Base-by-base conservation (phyloP, 2,113 vertebrate species). In the Apteryx mantelli region DNA sequence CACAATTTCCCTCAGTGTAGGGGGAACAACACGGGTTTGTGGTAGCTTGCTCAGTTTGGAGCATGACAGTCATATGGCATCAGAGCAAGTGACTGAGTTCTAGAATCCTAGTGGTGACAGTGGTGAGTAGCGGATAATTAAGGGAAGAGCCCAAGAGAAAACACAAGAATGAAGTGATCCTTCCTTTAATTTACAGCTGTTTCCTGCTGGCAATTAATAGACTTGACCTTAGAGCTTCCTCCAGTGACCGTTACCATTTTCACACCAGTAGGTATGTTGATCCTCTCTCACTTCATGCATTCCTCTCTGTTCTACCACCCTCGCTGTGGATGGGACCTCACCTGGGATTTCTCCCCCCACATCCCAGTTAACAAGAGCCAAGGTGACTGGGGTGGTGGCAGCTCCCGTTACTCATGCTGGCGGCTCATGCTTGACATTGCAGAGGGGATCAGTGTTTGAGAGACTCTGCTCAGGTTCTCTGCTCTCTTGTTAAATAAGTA, bases 1-100 rank as follows among this genome's bases (percentile, higher is more conserved):
- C 24, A 4, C 16, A 0, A 0, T 21, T 71, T 38, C 42, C 22
- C 55, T 21, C 5, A 0, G 30, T 5, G 8, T 4, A 20, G 4
- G 10, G 40, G 73, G 16, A 48, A 18, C 36, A 71, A 44, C 48
- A 9, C 17, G 5, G 11, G 7, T 50, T 11, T 61, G 52, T 26
- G 26, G 48, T 14, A 40, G 19, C 61, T 63, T 48, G 36, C 40
- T 73, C 5, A 0, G 53, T 30, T 30, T 44, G 36, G 36, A 68
- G 14, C 7, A 4, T 2, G 38, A 1, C n/a, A 52, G 42, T 18
- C 38, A 12, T 16, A 58, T 58, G 70, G 20, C 32, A 13, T 34
- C 42, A 10, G 10, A 40, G 5, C 9, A 48, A 34, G 22, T 7
- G 4, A 36, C 80, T 70, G n/a, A 50, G 34, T 30, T 12, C 22